Evolutionary conservation across 2,113 vertebrate genomes (phyloP).

Genomic region (Clarias macrocephalus): DNA sequence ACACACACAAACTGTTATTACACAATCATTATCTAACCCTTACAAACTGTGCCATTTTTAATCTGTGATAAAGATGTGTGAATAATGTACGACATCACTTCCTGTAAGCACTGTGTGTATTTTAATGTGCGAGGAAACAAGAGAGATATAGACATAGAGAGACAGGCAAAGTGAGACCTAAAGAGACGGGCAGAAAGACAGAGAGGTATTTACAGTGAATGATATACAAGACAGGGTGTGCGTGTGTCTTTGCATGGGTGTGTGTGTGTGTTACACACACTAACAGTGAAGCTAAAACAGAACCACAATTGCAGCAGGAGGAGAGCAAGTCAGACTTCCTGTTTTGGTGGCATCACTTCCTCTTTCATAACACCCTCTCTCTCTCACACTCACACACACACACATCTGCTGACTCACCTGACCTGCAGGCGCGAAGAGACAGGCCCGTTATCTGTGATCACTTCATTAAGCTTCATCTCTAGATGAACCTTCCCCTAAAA

Average conservation of each 20-base stretch:
- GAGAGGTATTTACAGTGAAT: neutral
- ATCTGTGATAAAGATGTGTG: neutral
- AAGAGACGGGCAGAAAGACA: neutral
- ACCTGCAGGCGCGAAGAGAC: constrained; percentile 90
- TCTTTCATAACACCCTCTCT: constrained; percentile 56
- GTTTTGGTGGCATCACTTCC: constrained; percentile 75
- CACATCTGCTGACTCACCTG: constrained; percentile 74
- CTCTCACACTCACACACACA: neutral
- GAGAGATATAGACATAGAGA: neutral
- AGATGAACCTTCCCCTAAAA: constrained; percentile 95
- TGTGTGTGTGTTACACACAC: neutral
- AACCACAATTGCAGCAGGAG: constrained; percentile 65
- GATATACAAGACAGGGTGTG: neutral
- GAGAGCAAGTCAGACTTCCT: constrained; percentile 67
- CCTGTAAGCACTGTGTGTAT: neutral
- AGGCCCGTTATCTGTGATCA: constrained; percentile 94
- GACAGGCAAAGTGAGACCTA: neutral
- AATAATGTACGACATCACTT: constrained; percentile 12
- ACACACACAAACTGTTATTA: constrained; percentile 48
- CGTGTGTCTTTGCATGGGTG: neutral
- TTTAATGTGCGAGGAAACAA: neutral
- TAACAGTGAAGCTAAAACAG: constrained; percentile 63
- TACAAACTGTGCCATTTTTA: neutral
- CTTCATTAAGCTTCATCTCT: constrained; percentile 92
- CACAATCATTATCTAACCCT: constrained; percentile 4